phyloP scores from a whole-genome alignment of 2,113 vertebrate species.

The Centropus bengalensis region DNA sequence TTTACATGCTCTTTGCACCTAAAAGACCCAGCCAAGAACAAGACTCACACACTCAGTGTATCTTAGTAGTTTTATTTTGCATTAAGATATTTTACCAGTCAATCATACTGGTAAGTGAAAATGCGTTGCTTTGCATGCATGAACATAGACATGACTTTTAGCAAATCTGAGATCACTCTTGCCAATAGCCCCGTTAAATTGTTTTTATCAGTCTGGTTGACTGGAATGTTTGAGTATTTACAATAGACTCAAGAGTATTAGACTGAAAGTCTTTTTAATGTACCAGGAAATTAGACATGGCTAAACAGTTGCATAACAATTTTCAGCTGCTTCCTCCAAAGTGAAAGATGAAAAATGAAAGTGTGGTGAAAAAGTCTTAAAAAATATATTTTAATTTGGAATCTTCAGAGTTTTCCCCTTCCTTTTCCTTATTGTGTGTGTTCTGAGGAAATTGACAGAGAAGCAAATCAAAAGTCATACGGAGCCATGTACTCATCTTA shows the following conservation, averaged over 20 bases:
- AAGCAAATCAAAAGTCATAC: neutral
- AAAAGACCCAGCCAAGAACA: neutral
- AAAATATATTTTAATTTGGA: neutral
- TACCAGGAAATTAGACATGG: slow-evolving; percentile 72
- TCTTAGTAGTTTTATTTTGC: slow-evolving; percentile 13
- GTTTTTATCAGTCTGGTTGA: slow-evolving; percentile 79
- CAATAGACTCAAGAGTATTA: slow-evolving; percentile 71
- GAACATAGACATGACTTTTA: slow-evolving; percentile 65
- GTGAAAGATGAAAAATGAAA: neutral
- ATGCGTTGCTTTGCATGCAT: slow-evolving; percentile 40
- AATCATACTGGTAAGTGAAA: slow-evolving; percentile 58
- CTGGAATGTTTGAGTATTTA: slow-evolving; percentile 78
- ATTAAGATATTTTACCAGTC: slow-evolving; percentile 17
- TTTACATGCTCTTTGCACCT: neutral
- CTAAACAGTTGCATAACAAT: slow-evolving; percentile 61
- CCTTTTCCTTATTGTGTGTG: neutral
- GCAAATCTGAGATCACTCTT: slow-evolving; percentile 73
- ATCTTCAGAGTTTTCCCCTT: neutral
- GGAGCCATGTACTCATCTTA: neutral
- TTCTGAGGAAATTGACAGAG: neutral
- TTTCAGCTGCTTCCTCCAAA: slow-evolving; percentile 37
- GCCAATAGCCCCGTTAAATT: slow-evolving; percentile 77
- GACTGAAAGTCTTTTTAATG: slow-evolving; percentile 64
- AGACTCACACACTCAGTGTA: neutral
- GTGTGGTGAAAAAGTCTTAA: neutral